Evolutionary conservation across 1,140 invertebrate species (phyloP).

Genomic region (Drosophila obscura): DNA sequence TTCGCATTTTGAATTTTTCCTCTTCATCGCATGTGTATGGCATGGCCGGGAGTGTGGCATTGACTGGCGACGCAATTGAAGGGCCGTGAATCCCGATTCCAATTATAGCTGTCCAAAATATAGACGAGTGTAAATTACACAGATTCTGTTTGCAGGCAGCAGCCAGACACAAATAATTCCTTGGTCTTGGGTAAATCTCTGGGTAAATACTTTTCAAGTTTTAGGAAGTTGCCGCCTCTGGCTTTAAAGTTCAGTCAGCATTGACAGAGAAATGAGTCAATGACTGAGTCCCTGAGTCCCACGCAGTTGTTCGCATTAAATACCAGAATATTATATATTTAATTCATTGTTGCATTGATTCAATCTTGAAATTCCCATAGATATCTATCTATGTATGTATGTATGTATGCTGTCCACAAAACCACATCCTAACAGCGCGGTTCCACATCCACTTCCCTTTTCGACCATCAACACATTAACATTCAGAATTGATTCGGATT

Average conservation of each 20-base stretch:
- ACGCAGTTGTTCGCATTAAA: background rate
- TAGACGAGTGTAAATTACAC: constrained; percentile 69
- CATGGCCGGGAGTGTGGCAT: constrained; percentile 45
- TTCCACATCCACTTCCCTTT: no score
- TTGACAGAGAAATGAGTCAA: no score
- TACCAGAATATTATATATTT: no score
- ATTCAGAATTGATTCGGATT: constrained; percentile 24
- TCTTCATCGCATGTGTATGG: constrained; percentile 5
- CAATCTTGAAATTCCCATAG: constrained; percentile 9
- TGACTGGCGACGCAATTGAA: constrained; percentile 67
- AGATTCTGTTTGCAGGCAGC: constrained; percentile 46
- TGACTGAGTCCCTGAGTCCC: no score
- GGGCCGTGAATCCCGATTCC: constrained; percentile 58
- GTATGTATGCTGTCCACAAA: background rate
- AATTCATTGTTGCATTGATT: no score
- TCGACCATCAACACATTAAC: background rate
- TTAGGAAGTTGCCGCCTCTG: background rate
- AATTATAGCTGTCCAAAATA: constrained; percentile 76
- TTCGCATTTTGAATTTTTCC: constrained; percentile 57
- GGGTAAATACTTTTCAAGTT: constrained; percentile 6
- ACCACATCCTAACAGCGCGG: no score
- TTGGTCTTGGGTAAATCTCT: background rate
- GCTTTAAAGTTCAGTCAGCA: constrained; percentile 1
- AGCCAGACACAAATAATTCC: constrained; percentile 6
- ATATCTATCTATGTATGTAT: background rate